phyloP scores from a whole-genome alignment of 2,888 invertebrate genomes.

The Ichneumoninae sp. region DNA sequence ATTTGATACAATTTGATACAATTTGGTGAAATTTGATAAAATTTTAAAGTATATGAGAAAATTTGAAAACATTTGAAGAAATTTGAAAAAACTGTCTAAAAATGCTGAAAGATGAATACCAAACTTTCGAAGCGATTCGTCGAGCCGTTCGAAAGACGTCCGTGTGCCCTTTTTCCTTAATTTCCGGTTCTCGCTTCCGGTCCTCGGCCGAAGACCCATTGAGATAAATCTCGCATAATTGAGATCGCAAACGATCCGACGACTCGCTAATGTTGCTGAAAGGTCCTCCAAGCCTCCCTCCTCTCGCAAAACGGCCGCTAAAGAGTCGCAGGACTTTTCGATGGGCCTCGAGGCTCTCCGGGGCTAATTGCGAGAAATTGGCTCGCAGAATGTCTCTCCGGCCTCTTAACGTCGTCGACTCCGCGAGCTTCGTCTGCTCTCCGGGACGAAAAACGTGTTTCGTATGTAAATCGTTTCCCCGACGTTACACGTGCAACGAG shows the following conservation, averaged over 20 bases:
- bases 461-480: slow-evolving; percentile 74
- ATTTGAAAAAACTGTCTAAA: not conserved
- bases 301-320: slow-evolving; percentile 35
- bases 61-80: not conserved
- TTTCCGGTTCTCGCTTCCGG: not conserved
- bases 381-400: slow-evolving; percentile 66
- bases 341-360: slow-evolving; percentile 44
- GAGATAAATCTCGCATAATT: slow-evolving; percentile 9
- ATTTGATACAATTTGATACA: no score
- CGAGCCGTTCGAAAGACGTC: not conserved
- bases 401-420: slow-evolving; percentile 42
- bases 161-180: not conserved
- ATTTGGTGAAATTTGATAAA: no score
- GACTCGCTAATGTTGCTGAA: slow-evolving; percentile 55
- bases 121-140: not conserved
- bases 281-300: slow-evolving; percentile 33
- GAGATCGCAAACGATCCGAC: slow-evolving; percentile 44
- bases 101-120: not conserved
- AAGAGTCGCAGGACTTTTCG: slow-evolving; percentile 9
- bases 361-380: slow-evolving; percentile 73
- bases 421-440: slow-evolving; percentile 56
- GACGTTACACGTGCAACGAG: slow-evolving; percentile 6
- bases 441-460: slow-evolving; percentile 69
- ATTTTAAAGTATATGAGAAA: not conserved
- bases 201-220: not conserved